phyloP scores from a whole-genome alignment of 2,888 invertebrate species.

The Perizoma affinitatum region DNA sequence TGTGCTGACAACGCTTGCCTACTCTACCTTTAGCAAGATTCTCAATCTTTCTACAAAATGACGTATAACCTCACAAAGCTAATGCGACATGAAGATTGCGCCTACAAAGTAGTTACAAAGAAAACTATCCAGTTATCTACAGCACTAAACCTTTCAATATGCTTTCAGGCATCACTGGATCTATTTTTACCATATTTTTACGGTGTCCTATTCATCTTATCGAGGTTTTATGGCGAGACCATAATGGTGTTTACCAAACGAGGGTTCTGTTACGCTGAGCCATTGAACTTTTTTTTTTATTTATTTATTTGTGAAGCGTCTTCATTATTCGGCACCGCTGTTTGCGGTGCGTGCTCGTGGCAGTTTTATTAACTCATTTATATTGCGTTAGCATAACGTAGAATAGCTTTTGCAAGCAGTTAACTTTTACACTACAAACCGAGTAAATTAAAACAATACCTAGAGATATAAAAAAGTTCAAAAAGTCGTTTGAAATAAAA shows the following conservation, averaged over 20 bases:
- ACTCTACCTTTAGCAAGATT: too few species aligned
- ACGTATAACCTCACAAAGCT: too few species aligned
- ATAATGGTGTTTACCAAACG: slow-evolving; percentile 67
- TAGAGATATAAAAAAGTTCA: too few species aligned
- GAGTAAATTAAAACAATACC: too few species aligned
- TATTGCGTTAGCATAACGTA: slow-evolving; percentile 4
- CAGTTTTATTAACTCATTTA: slow-evolving; percentile 43
- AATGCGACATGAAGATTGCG: background rate
- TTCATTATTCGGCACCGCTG: slow-evolving; percentile 47
- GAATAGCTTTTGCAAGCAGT: background rate
- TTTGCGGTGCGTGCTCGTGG: slow-evolving; percentile 44
- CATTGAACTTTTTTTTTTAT: slow-evolving; percentile 48
- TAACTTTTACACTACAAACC: background rate
- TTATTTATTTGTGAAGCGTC: slow-evolving; percentile 59
- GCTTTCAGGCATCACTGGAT: slow-evolving; percentile 37
- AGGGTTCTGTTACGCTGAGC: slow-evolving; percentile 44
- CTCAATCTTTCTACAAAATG: too few species aligned
- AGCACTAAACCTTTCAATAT: slow-evolving; percentile 34
- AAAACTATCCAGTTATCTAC: slow-evolving; percentile 5
- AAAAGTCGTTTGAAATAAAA: too few species aligned
- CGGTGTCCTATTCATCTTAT: slow-evolving; percentile 67
- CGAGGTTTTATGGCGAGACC: slow-evolving; percentile 62
- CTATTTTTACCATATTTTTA: slow-evolving; percentile 63
- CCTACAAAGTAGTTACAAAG: background rate
- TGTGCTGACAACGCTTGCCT: too few species aligned